phyloP scores from a whole-genome alignment of 35 echinoderm and acorn worm genomes.

The Nesometra sesokonis region DNA sequence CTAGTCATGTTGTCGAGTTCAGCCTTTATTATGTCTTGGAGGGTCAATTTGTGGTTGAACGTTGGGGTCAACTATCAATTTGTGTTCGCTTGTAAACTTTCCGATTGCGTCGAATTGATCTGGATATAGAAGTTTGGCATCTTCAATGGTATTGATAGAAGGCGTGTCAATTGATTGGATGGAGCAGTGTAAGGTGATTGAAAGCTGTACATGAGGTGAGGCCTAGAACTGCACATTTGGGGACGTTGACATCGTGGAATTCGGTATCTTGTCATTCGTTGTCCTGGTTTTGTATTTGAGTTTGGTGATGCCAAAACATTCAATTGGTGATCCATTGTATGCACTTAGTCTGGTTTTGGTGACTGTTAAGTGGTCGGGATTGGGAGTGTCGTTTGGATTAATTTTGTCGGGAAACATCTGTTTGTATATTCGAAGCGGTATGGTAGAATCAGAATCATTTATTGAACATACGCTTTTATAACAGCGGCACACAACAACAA shows the following conservation, averaged over 20 bases:
- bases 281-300: neutral
- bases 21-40: neutral
- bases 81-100: constrained; percentile 2
- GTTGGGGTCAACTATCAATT: constrained; percentile 14
- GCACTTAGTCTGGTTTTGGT: neutral
- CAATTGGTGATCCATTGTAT: constrained; percentile 10
- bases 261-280: neutral
- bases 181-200: constrained; percentile 1
- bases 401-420: constrained; percentile 17
- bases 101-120: constrained; percentile 25
- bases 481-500: no score
- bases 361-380: neutral
- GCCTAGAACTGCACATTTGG: constrained; percentile 20
- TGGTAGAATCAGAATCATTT: no score
- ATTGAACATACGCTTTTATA: no score
- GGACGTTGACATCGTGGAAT: constrained; percentile 9
- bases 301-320: constrained; percentile 1
- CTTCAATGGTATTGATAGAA: neutral
- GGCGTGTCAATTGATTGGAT: neutral
- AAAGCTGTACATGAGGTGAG: neutral
- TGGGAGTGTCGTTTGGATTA: neutral
- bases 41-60: constrained; percentile 26
- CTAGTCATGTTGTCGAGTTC: no score
- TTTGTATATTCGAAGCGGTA: neutral
- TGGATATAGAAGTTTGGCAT: constrained; percentile 3